Evolutionary conservation across 1,140 invertebrate species (phyloP).

Genomic region (Halyomorpha halys): DNA sequence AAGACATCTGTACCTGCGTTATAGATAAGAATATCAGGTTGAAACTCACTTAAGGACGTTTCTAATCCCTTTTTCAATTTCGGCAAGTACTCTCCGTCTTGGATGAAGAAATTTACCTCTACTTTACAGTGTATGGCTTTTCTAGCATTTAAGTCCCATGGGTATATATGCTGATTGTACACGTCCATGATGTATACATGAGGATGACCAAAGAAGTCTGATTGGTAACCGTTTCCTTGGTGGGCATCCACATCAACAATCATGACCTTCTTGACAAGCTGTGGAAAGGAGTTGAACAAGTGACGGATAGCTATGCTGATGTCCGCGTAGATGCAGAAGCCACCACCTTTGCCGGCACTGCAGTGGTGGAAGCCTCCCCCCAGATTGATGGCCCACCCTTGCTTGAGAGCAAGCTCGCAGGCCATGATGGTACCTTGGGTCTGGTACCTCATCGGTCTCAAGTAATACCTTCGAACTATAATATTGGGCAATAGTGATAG

Average conservation of each 20-base stretch:
- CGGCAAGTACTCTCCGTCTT: slow-evolving; percentile 59
- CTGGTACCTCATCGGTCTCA: slow-evolving; percentile 59
- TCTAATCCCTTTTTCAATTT: slow-evolving; percentile 51
- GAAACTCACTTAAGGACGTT: slow-evolving; percentile 58
- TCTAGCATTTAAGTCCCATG: slow-evolving; percentile 63
- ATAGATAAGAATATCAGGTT: slow-evolving; percentile 69
- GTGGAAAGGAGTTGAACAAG: slow-evolving; percentile 43
- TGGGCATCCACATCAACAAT: not conserved
- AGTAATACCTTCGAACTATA: slow-evolving; percentile 59
- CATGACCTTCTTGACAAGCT: not conserved
- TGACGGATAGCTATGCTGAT: slow-evolving; percentile 65
- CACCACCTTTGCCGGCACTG: slow-evolving; percentile 56
- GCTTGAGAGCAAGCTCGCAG: slow-evolving; percentile 63
- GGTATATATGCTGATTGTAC: slow-evolving; percentile 74
- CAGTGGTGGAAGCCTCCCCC: slow-evolving; percentile 82
- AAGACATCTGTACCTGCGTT: slow-evolving; percentile 83
- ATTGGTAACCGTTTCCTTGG: slow-evolving; percentile 76
- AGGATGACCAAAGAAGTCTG: slow-evolving; percentile 58
- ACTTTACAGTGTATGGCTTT: slow-evolving; percentile 59
- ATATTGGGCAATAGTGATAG: slow-evolving; percentile 65
- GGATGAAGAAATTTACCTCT: slow-evolving; percentile 51
- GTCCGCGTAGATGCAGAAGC: slow-evolving; percentile 82
- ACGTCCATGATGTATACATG: slow-evolving; percentile 79
- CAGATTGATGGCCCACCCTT: slow-evolving; percentile 78
- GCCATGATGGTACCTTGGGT: slow-evolving; percentile 45